Percentiles rank a stretch among this genome's conserved stretches.
Conservation (phyloP, 2,113 vertebrate genomes). For the Saiga tatarica region DNA sequence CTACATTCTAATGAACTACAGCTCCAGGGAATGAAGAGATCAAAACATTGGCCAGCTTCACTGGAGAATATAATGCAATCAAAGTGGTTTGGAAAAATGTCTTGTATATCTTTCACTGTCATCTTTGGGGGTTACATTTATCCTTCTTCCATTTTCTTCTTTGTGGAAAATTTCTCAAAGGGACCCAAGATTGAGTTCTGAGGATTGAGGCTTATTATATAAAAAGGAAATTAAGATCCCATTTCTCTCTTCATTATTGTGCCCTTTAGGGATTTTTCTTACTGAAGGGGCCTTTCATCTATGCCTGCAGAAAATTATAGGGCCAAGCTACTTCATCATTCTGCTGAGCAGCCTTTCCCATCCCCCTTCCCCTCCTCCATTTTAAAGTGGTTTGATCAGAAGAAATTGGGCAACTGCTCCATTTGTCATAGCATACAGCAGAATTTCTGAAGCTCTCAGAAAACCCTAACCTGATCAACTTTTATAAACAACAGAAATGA, state of each 20-base stretch:
- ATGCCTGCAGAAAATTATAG: neutral
- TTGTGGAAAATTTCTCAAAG: neutral
- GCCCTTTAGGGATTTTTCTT: slow-evolving; percentile 22
- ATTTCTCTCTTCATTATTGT: slow-evolving; percentile 20
- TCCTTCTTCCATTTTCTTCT: neutral
- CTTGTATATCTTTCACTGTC: neutral
- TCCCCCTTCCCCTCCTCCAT: neutral
- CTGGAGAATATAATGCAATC: neutral
- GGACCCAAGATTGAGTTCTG: slow-evolving; percentile 2
- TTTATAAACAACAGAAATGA: neutral
- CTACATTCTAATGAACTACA: neutral
- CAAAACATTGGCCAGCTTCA: neutral
- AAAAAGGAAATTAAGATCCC: neutral
- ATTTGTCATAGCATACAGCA: neutral
- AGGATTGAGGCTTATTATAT: neutral
- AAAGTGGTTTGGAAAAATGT: neutral
- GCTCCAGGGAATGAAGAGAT: neutral
- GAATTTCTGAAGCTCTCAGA: slow-evolving; percentile 14
- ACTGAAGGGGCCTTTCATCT: slow-evolving; percentile 19
- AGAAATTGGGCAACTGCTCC: neutral
- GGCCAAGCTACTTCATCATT: neutral
- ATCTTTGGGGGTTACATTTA: neutral
- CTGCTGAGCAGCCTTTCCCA: neutral
- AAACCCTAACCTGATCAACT: neutral
- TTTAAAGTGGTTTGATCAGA: neutral